These are phyloP conservation scores for Mercenaria mercenaria DNA, from an alignment of 1,140 invertebrate species.

Conservation along the genomic window DNA sequence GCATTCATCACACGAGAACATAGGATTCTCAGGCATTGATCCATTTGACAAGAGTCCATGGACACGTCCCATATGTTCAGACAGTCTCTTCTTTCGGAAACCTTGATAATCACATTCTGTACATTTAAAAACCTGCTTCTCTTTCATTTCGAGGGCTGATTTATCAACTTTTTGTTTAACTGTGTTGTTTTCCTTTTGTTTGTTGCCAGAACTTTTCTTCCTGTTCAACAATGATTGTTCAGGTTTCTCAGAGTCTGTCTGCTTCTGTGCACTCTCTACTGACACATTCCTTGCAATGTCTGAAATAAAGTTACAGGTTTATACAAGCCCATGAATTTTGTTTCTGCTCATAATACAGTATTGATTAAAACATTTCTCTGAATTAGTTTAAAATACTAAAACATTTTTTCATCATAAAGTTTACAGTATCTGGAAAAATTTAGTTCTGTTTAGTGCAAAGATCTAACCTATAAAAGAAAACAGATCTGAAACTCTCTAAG, in stretches of 20 bases:
- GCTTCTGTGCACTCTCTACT: too few species aligned
- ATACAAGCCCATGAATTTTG: too few species aligned
- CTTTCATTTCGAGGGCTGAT: neutral
- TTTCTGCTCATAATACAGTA: too few species aligned
- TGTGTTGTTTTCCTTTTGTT: neutral
- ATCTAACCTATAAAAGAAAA: too few species aligned
- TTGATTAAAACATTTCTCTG: too few species aligned
- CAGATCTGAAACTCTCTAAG: too few species aligned
- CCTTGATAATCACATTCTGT: conserved; percentile 61
- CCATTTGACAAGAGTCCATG: conserved; percentile 54
- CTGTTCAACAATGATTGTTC: neutral
- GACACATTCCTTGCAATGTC: too few species aligned
- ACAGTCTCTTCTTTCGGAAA: conserved; percentile 15
- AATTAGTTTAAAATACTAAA: too few species aligned
- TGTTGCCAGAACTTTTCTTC: neutral
- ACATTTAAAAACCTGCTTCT: conserved; percentile 45
- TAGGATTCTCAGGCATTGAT: conserved; percentile 43
- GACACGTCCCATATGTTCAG: conserved; percentile 47
- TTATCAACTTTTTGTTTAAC: neutral
- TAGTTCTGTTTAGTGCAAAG: too few species aligned
- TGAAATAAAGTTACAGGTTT: too few species aligned
- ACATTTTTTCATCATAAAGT: too few species aligned
- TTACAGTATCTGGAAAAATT: too few species aligned
- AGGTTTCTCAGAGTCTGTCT: neutral
- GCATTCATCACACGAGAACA: conserved; percentile 75